Evolutionary conservation across 2,888 invertebrate genomes (phyloP).

Genomic region (Adineta ricciae): DNA sequence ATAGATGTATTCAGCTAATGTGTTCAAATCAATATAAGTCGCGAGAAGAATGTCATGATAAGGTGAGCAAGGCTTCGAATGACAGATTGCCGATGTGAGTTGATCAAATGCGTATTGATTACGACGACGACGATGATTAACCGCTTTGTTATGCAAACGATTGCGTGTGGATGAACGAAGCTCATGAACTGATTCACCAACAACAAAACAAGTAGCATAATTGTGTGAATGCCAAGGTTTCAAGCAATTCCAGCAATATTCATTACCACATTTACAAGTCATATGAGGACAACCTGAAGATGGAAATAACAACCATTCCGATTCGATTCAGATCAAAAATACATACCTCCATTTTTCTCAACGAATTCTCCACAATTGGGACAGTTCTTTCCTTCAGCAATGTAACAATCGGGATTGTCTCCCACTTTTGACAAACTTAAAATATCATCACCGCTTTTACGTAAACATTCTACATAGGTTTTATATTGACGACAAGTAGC

Average conservation of each 20-base stretch:
- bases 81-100: neutral
- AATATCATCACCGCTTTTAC: constrained; percentile 6
- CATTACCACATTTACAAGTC: constrained; percentile 14
- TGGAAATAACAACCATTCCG: no score
- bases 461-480: neutral
- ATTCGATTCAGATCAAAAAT: neutral
- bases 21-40: constrained; percentile 11
- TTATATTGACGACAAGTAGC: constrained; percentile 11
- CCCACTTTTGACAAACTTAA: neutral
- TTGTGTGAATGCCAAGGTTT: neutral
- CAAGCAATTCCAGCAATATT: constrained; percentile 12
- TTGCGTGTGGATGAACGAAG: neutral
- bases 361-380: neutral
- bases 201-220: neutral
- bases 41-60: neutral
- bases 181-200: neutral
- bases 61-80: neutral
- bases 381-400: constrained; percentile 11
- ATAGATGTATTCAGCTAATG: constrained; percentile 1
- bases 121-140: neutral
- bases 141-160: constrained; percentile 1
- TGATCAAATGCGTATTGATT: neutral
- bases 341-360: constrained; percentile 2
- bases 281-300: neutral
- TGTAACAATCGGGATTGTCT: neutral